phyloP scores from a whole-genome alignment of 2,797 vertebrate genomes.

The Neostethus bicornis region DNA sequence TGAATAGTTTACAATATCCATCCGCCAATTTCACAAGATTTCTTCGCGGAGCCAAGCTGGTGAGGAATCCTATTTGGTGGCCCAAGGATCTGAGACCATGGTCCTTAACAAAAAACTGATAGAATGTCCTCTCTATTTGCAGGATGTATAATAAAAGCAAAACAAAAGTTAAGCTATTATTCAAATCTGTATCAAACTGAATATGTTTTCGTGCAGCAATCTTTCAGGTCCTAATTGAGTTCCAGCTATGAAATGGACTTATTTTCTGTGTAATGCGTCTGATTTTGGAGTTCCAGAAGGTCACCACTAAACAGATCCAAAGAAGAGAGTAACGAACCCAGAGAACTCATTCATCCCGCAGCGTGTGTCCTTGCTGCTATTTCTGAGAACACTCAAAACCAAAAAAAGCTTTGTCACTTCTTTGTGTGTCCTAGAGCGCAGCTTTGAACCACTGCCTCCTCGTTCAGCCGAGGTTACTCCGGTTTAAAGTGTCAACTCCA shows the following conservation, averaged over 20 bases:
- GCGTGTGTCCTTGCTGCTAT: background rate
- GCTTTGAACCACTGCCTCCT: slow-evolving; percentile 13
- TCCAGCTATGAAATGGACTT: background rate
- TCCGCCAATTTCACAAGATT: no score
- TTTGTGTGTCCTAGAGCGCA: slow-evolving; percentile 23
- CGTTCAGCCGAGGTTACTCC: slow-evolving; percentile 5
- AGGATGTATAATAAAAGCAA: no score
- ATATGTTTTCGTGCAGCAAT: no score
- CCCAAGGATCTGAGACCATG: no score
- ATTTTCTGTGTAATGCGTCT: background rate
- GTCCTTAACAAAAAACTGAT: no score
- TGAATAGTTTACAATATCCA: no score
- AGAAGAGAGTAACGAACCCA: background rate
- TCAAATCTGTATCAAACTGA: no score
- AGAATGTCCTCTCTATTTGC: no score
- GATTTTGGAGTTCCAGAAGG: background rate
- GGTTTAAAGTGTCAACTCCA: slow-evolving; percentile 29
- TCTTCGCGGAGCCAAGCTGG: no score
- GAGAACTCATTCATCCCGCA: background rate
- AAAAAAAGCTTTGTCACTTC: background rate
- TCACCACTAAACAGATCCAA: background rate
- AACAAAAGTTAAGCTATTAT: no score
- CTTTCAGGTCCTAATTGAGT: no score
- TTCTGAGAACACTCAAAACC: background rate
- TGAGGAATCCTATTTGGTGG: no score